Conservation (phyloP, 2,888 invertebrate genomes). For the Ceraclea dissimilis region DNA sequence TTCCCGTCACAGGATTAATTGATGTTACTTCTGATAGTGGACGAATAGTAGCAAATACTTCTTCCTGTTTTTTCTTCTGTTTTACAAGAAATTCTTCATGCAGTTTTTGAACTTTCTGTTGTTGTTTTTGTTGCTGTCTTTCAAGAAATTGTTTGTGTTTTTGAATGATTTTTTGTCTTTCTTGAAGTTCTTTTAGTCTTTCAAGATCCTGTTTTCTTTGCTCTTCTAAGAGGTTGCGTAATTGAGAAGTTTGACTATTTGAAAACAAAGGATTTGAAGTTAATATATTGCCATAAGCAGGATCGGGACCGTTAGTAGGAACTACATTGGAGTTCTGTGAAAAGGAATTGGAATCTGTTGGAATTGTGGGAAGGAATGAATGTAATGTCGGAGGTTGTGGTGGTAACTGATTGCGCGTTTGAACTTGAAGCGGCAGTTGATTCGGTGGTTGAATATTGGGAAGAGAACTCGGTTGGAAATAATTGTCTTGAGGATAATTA, state of each 20-base stretch:
- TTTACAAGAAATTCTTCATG: constrained; percentile 63
- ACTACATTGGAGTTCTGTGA: constrained; percentile 33
- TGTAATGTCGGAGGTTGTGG: constrained; percentile 37
- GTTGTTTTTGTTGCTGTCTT: constrained; percentile 70
- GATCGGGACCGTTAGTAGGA: constrained; percentile 5
- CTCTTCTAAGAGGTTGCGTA: constrained; percentile 51
- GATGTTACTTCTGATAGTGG: constrained; percentile 39
- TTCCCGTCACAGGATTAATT: constrained; percentile 38
- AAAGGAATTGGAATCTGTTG: constrained; percentile 30
- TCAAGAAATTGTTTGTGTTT: constrained; percentile 72
- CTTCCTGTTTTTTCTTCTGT: constrained; percentile 58
- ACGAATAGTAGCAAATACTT: constrained; percentile 46
- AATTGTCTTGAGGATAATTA: constrained; percentile 28
- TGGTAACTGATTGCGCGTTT: constrained; percentile 33
- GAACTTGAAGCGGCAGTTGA: constrained; percentile 36
- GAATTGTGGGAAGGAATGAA: constrained; percentile 31
- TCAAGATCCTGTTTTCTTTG: constrained; percentile 56
- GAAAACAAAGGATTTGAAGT: constrained; percentile 42
- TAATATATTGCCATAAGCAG: constrained; percentile 37
- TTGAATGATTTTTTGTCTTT: constrained; percentile 64
- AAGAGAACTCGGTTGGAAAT: constrained; percentile 21
- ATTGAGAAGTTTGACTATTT: constrained; percentile 46
- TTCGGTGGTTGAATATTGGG: constrained; percentile 31
- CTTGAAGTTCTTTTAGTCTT: constrained; percentile 59
- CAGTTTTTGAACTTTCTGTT: constrained; percentile 65